Evolutionary conservation across 2,113 vertebrate species (phyloP).

Genomic region (Atlantisia rogersi): DNA sequence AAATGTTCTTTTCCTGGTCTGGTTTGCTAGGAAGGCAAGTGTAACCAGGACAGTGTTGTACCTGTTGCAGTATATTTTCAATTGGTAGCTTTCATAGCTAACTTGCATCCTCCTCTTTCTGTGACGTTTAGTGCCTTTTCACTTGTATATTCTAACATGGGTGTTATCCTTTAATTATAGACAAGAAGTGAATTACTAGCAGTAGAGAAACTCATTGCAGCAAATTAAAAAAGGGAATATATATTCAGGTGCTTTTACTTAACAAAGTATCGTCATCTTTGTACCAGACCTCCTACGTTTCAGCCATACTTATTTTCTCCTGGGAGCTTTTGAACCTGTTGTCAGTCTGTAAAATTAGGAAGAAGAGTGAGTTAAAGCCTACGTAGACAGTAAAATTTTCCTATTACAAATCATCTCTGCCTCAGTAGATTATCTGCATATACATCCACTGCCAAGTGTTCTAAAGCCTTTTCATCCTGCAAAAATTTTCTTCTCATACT

Average conservation of each 20-base stretch:
- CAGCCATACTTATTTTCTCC: conserved; percentile 27
- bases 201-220: conserved; percentile 30
- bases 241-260: conserved; percentile 64
- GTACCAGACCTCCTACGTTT: conserved; percentile 37
- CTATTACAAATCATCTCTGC: conserved; percentile 17
- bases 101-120: not conserved
- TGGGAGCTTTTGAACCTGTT: conserved; percentile 41
- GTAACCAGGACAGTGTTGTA: not conserved
- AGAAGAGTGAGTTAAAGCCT: conserved; percentile 17
- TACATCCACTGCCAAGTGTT: conserved; percentile 6
- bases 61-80: conserved; percentile 11
- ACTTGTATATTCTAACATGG: conserved; percentile 32
- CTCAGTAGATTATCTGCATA: conserved; percentile 27
- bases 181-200: conserved; percentile 53
- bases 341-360: conserved; percentile 50
- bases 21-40: not conserved
- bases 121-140: conserved; percentile 60
- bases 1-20: not conserved
- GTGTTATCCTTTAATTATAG: conserved; percentile 70
- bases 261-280: conserved; percentile 29
- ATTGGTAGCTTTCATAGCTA: conserved; percentile 47
- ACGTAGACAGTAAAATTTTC: not conserved
- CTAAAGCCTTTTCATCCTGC: conserved; percentile 29
- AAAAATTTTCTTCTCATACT: not conserved
- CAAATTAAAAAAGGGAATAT: conserved; percentile 42